Percentiles rank a stretch among this genome's conserved stretches.
Conservation (phyloP, 2,113 vertebrate genomes). For the Chloropsis cyanopogon region DNA sequence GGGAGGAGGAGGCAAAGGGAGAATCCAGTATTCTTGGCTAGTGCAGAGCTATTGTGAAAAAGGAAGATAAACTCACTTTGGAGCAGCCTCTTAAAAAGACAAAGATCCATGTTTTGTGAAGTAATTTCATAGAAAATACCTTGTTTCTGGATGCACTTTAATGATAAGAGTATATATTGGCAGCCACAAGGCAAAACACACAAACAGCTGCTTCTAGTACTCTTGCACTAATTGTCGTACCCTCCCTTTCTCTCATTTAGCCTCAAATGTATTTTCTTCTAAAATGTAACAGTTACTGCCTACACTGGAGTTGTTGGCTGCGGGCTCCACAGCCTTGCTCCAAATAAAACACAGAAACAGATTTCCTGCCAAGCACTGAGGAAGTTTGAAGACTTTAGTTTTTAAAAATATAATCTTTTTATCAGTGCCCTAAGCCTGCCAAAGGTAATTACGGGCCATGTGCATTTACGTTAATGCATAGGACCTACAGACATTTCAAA, state of each 20-base stretch:
- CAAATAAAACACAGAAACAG: constrained; percentile 67
- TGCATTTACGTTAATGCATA: constrained; percentile 14
- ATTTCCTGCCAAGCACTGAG: constrained; percentile 50
- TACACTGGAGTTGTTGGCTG: constrained; percentile 46
- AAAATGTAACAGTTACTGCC: constrained; percentile 50
- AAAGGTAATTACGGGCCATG: constrained; percentile 43
- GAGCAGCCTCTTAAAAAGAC: constrained; percentile 43
- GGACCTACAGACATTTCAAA: constrained; percentile 35
- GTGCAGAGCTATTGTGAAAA: constrained; percentile 18
- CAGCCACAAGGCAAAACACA: constrained; percentile 42
- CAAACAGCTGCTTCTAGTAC: constrained; percentile 52
- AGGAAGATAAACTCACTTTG: constrained; percentile 19
- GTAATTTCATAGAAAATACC: constrained; percentile 42
- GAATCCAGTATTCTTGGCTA: constrained; percentile 53
- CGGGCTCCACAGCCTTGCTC: constrained; percentile 49
- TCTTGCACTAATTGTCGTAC: constrained; percentile 45
- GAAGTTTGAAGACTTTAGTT: constrained; percentile 48
- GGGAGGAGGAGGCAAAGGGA: constrained; percentile 20
- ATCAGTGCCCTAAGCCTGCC: constrained; percentile 58
- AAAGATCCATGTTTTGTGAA: neutral
- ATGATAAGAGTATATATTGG: constrained; percentile 38
- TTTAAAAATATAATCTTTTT: constrained; percentile 65
- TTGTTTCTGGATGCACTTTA: constrained; percentile 48
- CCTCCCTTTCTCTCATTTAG: constrained; percentile 24
- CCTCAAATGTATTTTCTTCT: constrained; percentile 49